Percentiles rank a stretch among this genome's conserved stretches.
These are phyloP conservation scores for Colossoma macropomum DNA, from an alignment of 2,113 vertebrate species.

Conservation along the genomic window DNA sequence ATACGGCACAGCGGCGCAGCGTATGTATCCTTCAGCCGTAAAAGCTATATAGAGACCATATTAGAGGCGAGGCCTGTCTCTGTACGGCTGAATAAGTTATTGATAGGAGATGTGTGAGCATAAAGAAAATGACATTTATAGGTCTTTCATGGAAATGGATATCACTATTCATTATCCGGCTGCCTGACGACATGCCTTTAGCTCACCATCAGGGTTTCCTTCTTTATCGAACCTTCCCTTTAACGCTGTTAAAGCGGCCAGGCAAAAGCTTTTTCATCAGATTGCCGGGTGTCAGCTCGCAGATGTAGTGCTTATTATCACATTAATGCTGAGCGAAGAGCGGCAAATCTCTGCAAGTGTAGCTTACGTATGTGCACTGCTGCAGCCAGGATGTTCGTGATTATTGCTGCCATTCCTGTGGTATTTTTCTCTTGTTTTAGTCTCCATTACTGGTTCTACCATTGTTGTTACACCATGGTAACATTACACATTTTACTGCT, in stretches of 20 bases:
- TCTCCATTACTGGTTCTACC: too few relatives aligned
- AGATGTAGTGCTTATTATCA: constrained; percentile 27
- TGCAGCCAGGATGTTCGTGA: neutral
- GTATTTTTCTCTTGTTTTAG: too few relatives aligned
- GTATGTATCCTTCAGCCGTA: constrained; percentile 16
- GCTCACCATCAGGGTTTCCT: constrained; percentile 24
- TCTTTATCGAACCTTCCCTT: constrained; percentile 5
- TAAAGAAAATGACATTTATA: constrained; percentile 81
- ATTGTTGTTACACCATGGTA: too few relatives aligned
- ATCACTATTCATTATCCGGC: constrained; percentile 79
- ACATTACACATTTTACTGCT: too few relatives aligned
- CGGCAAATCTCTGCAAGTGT: constrained; percentile 21
- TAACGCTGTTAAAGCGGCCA: constrained; percentile 29
- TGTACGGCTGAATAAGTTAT: constrained; percentile 38
- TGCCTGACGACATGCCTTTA: constrained; percentile 75
- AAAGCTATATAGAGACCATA: constrained; percentile 20
- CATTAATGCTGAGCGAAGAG: constrained; percentile 33
- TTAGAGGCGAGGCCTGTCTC: constrained; percentile 16
- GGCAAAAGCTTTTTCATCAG: constrained; percentile 37
- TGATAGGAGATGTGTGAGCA: constrained; percentile 44
- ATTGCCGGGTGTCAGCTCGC: constrained; percentile 16
- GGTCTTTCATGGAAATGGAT: constrained; percentile 82
- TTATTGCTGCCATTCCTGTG: neutral
- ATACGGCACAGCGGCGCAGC: constrained; percentile 13
- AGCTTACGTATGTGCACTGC: neutral